Base-by-base conservation (phyloP, 2,797 vertebrate genomes). In the Naso thynnoides region DNA sequence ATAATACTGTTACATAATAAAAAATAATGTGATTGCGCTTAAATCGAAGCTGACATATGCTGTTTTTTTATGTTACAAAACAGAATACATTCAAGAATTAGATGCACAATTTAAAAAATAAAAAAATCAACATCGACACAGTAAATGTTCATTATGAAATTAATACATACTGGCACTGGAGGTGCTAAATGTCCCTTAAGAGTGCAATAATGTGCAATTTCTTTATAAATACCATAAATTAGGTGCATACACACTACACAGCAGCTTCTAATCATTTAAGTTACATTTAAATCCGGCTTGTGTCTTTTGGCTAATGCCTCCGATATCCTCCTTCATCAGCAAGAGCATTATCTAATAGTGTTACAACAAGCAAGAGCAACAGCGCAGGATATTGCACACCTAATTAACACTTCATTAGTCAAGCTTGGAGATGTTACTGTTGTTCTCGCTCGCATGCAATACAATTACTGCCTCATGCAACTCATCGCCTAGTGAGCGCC, bases 381-480 rank as follows among this genome's bases (percentile, higher is more conserved):
- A 38, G 45, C 47, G 80, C 69, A 36, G 67, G 70, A 72, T 73
- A 63, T 72, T 78, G 69, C 60, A 47, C 42, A 49, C 55, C 77
- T 80, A 80, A 90, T 88, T 86, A 88, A 73, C 81, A 75, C 77
- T 85, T 84, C 70, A 86, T 86, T 90, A 86, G 72, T 70, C 33
- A 3, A 82, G 82, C 81, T 53, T 2, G 53, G 55, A 77, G 73
- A 80, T 21, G 31, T 57, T 31, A n/a, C 50, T 69, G 75, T 75
- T 75, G 75, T 77, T 63, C 56, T 71, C 73, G 39, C 57, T 21
- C 18, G 1, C 66, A 11, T 8, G 36, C 60, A 52, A 58, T 47
- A 78, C 79, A 82, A 87, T 81, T 61, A 74, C 76, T 21, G 79
- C 65, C 88, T 59, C 72, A 47, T 86, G 86, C 80, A 68, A 64